Conservation (phyloP, 2,888 invertebrate genomes). For the Fragum sueziense region DNA sequence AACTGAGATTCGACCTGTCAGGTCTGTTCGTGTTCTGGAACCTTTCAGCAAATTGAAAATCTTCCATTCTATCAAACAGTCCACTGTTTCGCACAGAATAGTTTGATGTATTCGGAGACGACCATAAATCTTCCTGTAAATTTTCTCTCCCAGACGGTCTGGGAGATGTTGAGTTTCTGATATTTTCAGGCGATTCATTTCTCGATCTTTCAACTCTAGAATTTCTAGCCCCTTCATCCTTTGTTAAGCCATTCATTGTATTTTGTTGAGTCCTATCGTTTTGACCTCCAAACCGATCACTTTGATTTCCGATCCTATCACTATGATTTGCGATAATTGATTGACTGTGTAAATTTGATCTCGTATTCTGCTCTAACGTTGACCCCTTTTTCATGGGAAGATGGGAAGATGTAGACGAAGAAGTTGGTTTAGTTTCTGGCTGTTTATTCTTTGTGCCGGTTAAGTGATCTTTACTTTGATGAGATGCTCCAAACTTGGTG, state of each 20-base stretch:
- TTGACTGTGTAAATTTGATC: no score
- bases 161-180: not conserved
- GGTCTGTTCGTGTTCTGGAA: not conserved
- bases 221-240: no score
- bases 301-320: no score
- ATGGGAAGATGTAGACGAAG: not conserved
- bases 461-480: not conserved
- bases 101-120: conserved; percentile 52
- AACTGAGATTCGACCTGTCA: conserved; percentile 8
- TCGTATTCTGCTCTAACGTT: not conserved
- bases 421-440: no score
- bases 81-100: conserved; percentile 37
- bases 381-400: not conserved
- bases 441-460: not conserved
- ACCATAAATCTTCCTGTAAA: conserved; percentile 34
- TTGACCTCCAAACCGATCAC: no score
- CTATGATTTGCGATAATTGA: no score
- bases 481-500: not conserved
- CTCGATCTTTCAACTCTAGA: not conserved
- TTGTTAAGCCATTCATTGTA: no score
- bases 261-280: no score
- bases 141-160: conserved; percentile 23
- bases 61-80: conserved; percentile 48
- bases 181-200: not conserved
- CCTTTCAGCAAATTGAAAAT: conserved; percentile 43